Evolutionary conservation across 1,140 invertebrate species (phyloP).

Genomic region (Anastrepha obliqua): DNA sequence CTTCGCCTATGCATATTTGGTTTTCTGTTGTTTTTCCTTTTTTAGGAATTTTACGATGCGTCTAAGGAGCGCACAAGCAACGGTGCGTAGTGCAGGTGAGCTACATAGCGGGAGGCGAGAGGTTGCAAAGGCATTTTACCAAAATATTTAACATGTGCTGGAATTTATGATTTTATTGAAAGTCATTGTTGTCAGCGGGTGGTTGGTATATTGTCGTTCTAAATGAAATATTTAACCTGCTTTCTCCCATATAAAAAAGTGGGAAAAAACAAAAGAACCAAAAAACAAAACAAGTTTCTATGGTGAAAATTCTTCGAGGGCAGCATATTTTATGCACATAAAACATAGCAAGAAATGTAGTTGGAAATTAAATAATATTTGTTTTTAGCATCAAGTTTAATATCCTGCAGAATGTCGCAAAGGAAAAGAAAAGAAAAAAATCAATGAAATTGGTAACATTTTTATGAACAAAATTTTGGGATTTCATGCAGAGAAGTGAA

Average conservation of each 20-base stretch:
- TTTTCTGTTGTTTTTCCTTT: slow-evolving; percentile 32
- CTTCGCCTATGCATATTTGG: neutral
- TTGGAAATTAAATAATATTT: neutral
- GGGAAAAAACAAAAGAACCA: neutral
- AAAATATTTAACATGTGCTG: slow-evolving; percentile 51
- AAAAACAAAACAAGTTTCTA: slow-evolving; percentile 26
- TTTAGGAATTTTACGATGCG: slow-evolving; percentile 31
- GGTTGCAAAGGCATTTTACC: slow-evolving; percentile 4
- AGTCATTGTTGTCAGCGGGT: slow-evolving; percentile 34
- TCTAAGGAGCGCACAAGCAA: slow-evolving; percentile 13
- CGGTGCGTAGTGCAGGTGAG: slow-evolving; percentile 23
- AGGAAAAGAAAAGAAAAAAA: too few relatives aligned
- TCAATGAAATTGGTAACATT: too few relatives aligned
- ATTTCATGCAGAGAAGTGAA: too few relatives aligned
- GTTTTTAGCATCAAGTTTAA: neutral
- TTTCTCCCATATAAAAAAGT: neutral
- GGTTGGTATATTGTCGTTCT: neutral
- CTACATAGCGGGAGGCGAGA: neutral
- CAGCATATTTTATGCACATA: neutral
- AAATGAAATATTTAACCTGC: slow-evolving; percentile 33
- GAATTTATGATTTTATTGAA: slow-evolving; percentile 49
- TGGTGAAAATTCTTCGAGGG: slow-evolving; percentile 48
- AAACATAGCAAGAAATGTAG: neutral
- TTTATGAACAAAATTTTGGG: too few relatives aligned
- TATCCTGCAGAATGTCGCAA: too few relatives aligned